Percentiles rank a stretch among this genome's conserved stretches.
These are phyloP conservation scores for Mesocentrotus franciscanus DNA, from an alignment of 53 echinoderm and acorn worm genomes.

Conservation along the genomic window DNA sequence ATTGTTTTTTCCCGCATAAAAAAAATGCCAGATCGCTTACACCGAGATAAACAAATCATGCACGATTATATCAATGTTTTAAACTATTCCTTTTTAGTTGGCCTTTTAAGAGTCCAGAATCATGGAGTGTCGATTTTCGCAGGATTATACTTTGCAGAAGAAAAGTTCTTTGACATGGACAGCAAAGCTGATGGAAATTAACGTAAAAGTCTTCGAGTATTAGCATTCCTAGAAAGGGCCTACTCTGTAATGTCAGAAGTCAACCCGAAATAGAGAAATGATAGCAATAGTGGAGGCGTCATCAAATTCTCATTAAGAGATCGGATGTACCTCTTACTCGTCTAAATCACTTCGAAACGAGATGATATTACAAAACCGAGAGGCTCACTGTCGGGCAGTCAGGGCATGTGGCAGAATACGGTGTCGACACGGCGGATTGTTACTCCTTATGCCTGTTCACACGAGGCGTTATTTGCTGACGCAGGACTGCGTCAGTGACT, in stretches of 20 bases:
- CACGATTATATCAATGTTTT: background rate
- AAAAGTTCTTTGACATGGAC: background rate
- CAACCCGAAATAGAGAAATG: background rate
- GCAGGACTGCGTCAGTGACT: too few relatives aligned
- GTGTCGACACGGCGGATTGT: background rate
- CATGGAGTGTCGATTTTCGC: background rate
- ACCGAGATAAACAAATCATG: too few relatives aligned
- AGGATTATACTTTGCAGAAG: background rate
- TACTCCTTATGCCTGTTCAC: background rate
- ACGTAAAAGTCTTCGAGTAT: background rate
- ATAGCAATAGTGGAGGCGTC: background rate
- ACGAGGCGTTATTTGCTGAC: too few relatives aligned
- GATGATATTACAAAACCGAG: background rate
- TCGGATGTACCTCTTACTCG: constrained; percentile 27
- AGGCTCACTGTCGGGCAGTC: background rate
- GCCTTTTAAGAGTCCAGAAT: background rate
- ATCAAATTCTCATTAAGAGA: constrained; percentile 40
- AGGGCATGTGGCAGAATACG: background rate
- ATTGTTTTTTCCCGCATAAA: too few relatives aligned
- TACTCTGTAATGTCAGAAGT: constrained; percentile 1
- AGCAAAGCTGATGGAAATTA: background rate
- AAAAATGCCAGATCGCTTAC: too few relatives aligned
- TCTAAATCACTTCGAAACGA: constrained; percentile 26
- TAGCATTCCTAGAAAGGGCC: background rate
- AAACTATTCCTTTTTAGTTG: background rate